Evolutionary conservation across 2,113 vertebrate genomes (phyloP).

Genomic region (Tragelaphus scriptus): DNA sequence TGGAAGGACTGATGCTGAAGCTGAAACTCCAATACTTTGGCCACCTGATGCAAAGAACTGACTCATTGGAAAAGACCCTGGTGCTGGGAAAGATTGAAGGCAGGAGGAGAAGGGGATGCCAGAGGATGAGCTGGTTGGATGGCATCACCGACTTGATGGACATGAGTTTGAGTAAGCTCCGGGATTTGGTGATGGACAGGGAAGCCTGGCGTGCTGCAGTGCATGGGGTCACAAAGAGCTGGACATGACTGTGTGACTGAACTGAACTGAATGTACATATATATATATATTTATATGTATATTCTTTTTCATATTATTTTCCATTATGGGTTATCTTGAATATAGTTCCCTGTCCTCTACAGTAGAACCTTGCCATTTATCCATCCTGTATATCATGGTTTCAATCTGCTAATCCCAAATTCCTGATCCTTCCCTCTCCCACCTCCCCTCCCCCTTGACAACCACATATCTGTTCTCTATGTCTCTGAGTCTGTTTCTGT

Average conservation of each 20-base stretch:
- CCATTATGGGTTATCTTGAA: background rate
- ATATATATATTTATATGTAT: background rate
- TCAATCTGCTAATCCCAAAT: background rate
- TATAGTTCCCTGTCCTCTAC: background rate
- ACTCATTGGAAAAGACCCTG: background rate
- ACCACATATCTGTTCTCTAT: background rate
- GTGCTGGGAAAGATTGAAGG: background rate
- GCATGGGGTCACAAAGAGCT: background rate
- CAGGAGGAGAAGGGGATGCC: background rate
- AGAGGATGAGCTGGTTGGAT: background rate
- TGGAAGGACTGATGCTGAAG: background rate
- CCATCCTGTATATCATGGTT: background rate
- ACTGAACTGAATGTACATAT: background rate
- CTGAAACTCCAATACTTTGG: background rate
- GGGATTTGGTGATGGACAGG: background rate
- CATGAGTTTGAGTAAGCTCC: background rate
- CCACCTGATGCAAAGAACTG: background rate
- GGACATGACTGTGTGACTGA: background rate
- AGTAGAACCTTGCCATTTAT: background rate
- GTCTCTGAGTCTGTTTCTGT: background rate
- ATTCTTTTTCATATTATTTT: background rate
- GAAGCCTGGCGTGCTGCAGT: background rate
- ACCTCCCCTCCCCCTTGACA: background rate
- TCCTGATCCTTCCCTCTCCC: background rate
- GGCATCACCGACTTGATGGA: background rate